Base-by-base conservation (phyloP, 2,797 vertebrate genomes). In the Chrysocyon brachyurus region DNA sequence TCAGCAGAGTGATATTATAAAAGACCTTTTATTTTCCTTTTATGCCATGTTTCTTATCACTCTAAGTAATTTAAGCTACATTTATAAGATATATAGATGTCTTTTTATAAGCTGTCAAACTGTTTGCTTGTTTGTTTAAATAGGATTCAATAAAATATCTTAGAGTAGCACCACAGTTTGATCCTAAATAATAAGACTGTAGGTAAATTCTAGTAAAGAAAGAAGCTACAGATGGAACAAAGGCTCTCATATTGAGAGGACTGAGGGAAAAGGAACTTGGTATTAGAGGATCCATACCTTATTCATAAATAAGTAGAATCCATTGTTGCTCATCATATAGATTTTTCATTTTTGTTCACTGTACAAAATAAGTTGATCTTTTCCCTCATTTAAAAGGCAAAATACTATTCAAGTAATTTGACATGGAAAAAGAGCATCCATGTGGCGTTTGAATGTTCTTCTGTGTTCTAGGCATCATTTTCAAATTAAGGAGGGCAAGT, bases 301-400 rank as follows among this genome's bases (percentile, higher is more conserved):
- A 87, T 56, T 92, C 49, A 64, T 54, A 52, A 92, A 86, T 19
- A 82, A 88, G 22, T 63, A 61, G 33, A 79, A 95, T 87, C 24
- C 14, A 54, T 57, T 66, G 2, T 56, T 70, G 4, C 17, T 66
- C 14, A 59, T 94, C 31, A 83, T 31, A 54, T 1, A 87, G 40
- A 70, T 66, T 75, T 78, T 81, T 72, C 56, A 26, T 70, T 87
- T 78, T 70, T 85, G 6, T 11, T 92, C 11, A 46, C 9, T 3
- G 31, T 54, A 57, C 36, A 5, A 33, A 33, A 56, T 12, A 68
- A 21, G 56, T 56, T 68, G 26, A 63, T 61, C 21, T 16, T 61
- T 73, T 63, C 14, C 10, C 68, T 87, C 33, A 75, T 85, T 70
- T 81, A 24, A 92, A 84, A 93, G 12, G 0, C 72, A 12, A 14